Evolutionary conservation across 1,140 invertebrate species (phyloP), one percentile per base, ranked within the genome.

Genomic region (Piezodorus guildinii): DNA sequence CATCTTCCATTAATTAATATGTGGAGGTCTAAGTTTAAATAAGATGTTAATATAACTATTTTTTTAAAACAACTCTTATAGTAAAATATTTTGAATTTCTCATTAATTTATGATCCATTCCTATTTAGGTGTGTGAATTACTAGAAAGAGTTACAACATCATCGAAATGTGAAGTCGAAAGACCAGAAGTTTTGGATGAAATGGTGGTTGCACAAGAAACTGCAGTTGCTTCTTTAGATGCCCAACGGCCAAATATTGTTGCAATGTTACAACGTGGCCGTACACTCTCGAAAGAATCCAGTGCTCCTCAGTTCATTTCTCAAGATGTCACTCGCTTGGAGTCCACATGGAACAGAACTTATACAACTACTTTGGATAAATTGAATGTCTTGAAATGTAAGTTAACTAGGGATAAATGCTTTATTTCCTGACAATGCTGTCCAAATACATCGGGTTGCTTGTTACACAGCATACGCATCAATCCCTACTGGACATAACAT

Each of bases 211-310:
- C 90, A 70, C 90, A 94, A 73, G 87, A 93, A 74, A 79, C 78
- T 60, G 82, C 88, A 9, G 80, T 93, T 30, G 83, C 83, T 68
- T 86, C 91, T 72, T 77, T 96, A 19, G 92, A 95, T 72, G 82
- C 86, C 67, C 90, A 96, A 72, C 77, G 90, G 71, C 80, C 86
- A 2, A 88, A 86, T 58, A 89, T 96, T 30, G 86, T 95, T 76
- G 88, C 88, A 15, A 90, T 94, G 81, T 75, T 97, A 4, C 92
- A 96, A 72, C 80, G 85, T 65, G 94, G 94, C 5, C 91, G 90
- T 75, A 90, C 94, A 72, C 80, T 97, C 4, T 60, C 62, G 25
- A 66, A 65, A 15, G 90, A 95, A 69, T 80, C 84, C 1, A 85
- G 91, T 72, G 86, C 90, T 0, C 92, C 93, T 3, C 78, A 83